phyloP scores from a whole-genome alignment of 2,888 invertebrate species.

The Calameuta filiformis region DNA sequence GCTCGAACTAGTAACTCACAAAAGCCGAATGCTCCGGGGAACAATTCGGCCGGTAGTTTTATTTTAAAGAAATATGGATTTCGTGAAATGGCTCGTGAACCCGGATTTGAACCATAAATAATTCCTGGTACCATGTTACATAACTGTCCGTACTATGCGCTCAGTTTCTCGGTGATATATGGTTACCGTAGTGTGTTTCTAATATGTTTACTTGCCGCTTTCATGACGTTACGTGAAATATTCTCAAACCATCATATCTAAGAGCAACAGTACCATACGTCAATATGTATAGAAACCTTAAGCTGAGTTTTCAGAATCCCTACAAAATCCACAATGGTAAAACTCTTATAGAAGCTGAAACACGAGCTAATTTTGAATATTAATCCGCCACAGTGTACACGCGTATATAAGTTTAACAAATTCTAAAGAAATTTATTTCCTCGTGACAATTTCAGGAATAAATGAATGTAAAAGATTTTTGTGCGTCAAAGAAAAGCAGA shows the following conservation, averaged over 20 bases:
- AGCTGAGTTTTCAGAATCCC: neutral
- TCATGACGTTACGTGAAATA: neutral
- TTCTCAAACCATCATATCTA: neutral
- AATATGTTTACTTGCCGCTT: neutral
- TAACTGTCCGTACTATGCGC: neutral
- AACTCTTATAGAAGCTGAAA: neutral
- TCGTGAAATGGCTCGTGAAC: constrained; percentile 27
- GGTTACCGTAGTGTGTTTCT: neutral
- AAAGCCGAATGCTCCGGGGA: constrained; percentile 9
- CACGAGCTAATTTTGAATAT: neutral
- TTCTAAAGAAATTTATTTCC: neutral
- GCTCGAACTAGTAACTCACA: neutral
- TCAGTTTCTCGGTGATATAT: neutral
- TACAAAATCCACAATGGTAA: neutral
- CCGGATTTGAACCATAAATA: constrained; percentile 28
- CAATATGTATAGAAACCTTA: neutral
- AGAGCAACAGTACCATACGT: neutral
- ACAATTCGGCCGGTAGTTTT: constrained; percentile 19
- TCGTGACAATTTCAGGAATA: neutral
- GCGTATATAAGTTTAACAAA: neutral
- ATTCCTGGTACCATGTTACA: constrained; percentile 11
- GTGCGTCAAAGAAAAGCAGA: neutral
- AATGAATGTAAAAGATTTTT: neutral
- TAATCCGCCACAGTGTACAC: neutral
- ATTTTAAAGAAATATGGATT: constrained; percentile 30